These are phyloP conservation scores for Octonoba sinensis DNA, from an alignment of 2,888 invertebrate species.

Conservation along the genomic window DNA sequence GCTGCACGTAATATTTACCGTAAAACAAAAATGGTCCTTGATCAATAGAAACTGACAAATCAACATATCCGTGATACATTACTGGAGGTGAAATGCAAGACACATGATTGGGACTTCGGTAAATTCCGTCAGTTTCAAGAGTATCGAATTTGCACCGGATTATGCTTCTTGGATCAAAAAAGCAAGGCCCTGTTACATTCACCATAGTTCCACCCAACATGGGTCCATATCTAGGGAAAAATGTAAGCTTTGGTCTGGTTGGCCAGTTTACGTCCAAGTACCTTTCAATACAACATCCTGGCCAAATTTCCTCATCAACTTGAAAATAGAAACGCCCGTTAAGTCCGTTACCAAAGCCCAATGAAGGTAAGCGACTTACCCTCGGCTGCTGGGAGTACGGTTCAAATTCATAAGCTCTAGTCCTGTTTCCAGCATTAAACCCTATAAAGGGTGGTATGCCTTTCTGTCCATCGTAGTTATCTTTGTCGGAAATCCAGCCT, in stretches of 20 bases:
- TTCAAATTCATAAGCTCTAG: conserved; percentile 86
- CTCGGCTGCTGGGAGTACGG: conserved; percentile 91
- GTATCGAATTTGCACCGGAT: conserved; percentile 75
- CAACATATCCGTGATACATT: conserved; percentile 88
- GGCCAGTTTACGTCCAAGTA: conserved; percentile 67
- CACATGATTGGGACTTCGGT: conserved; percentile 80
- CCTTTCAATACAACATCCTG: conserved; percentile 82
- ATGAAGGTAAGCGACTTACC: conserved; percentile 83
- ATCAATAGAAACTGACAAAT: conserved; percentile 87
- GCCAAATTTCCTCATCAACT: conserved; percentile 92
- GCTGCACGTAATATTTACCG: conserved; percentile 91
- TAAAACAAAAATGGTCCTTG: conserved; percentile 87
- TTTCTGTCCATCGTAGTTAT: conserved; percentile 87
- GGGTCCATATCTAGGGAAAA: conserved; percentile 95
- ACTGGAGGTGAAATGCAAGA: conserved; percentile 90
- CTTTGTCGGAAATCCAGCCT: conserved; percentile 91
- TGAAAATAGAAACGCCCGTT: conserved; percentile 94
- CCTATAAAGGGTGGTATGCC: conserved; percentile 89
- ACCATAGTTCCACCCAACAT: conserved; percentile 98
- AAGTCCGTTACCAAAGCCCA: conserved; percentile 89
- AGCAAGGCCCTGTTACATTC: conserved; percentile 96
- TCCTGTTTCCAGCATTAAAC: conserved; percentile 96
- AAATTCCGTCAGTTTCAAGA: conserved; percentile 67
- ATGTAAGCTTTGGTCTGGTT: conserved; percentile 79
- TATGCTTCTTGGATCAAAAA: conserved; percentile 80